phyloP scores from a whole-genome alignment of 2,888 invertebrate genomes.

The Anoncus sp. region DNA sequence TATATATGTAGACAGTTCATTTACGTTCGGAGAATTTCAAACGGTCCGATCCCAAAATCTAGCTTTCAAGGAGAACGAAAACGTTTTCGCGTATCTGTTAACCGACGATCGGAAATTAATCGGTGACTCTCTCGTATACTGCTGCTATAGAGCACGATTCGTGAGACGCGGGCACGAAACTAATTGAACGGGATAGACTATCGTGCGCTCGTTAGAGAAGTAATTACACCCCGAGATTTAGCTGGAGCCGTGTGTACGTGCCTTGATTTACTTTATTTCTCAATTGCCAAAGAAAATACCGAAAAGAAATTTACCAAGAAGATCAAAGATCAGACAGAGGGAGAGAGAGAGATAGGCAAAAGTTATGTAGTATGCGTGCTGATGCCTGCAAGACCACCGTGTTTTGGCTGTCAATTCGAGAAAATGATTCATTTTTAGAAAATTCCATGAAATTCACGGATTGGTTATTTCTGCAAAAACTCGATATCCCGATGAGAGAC shows the following conservation, averaged over 20 bases:
- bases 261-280: constrained; percentile 51
- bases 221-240: constrained; percentile 64
- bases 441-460: constrained; percentile 24
- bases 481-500: constrained; percentile 26
- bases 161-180: constrained; percentile 49
- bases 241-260: constrained; percentile 31
- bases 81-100: constrained; percentile 6
- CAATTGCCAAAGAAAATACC: constrained; percentile 12
- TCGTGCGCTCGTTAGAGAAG: constrained; percentile 63
- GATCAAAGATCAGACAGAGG: not conserved
- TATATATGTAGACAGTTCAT: not conserved
- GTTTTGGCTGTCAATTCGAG: constrained; percentile 13
- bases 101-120: constrained; percentile 64
- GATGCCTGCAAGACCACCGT: not conserved
- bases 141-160: constrained; percentile 43
- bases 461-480: constrained; percentile 34
- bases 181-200: constrained; percentile 64
- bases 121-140: constrained; percentile 21
- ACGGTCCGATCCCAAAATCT: constrained; percentile 1
- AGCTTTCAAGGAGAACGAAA: constrained; percentile 20
- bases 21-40: constrained; percentile 21
- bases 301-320: constrained; percentile 18
- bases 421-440: constrained; percentile 38
- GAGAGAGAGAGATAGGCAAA: not conserved
- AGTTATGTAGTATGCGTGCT: not conserved